Conservation (phyloP, 2,888 invertebrate genomes). For the Lithophane semibrunnea region DNA sequence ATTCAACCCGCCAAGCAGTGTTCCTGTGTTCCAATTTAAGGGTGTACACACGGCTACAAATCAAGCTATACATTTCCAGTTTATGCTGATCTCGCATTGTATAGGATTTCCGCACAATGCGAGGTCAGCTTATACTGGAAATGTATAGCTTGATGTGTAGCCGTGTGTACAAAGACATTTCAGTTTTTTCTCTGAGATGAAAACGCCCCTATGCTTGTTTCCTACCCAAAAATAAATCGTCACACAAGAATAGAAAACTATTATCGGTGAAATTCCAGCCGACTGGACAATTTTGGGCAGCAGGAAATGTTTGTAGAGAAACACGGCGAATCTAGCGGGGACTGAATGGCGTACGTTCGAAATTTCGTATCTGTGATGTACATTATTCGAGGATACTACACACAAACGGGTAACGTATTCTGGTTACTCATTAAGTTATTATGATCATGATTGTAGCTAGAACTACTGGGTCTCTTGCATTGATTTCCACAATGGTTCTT, state of each 20-base stretch:
- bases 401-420: not conserved
- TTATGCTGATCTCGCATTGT: too few species aligned
- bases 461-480: not conserved
- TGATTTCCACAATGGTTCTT: not conserved
- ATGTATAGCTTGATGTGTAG: too few species aligned
- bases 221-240: not conserved
- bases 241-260: constrained; percentile 6
- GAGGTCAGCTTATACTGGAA: too few species aligned
- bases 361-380: not conserved
- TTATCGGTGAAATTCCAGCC: constrained; percentile 16
- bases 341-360: not conserved
- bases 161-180: not conserved
- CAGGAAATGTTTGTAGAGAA: not conserved
- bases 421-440: too few species aligned
- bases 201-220: not conserved
- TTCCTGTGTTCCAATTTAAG: not conserved
- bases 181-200: not conserved
- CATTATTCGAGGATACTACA: not conserved
- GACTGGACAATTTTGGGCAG: not conserved
- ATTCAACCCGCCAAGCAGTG: not conserved
- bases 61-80: too few species aligned
- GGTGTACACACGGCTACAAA: too few species aligned
- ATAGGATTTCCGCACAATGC: too few species aligned
- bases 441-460: not conserved
- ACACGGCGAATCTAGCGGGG: not conserved